Conservation (phyloP, 30 jellyfish, hydroid and myxozoan species). For the Pelagia noctiluca region DNA sequence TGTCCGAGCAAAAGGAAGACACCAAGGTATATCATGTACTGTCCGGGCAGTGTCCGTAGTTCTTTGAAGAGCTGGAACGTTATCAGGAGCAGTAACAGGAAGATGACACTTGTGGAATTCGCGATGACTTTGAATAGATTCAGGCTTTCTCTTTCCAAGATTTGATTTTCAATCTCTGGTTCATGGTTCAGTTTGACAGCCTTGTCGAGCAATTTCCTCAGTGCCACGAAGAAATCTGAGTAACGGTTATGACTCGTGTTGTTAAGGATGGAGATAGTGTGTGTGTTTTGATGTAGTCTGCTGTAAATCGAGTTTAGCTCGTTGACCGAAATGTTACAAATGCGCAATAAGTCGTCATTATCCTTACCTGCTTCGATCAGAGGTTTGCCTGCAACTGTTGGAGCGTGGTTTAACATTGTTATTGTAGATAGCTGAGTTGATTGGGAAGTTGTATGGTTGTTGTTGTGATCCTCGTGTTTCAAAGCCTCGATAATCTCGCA, state of each 20-base stretch:
- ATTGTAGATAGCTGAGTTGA: no score
- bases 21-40: conserved; percentile 34
- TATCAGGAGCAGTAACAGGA: conserved; percentile 19
- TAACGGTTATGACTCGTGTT: neutral
- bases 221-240: conserved; percentile 28
- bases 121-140: conserved; percentile 12
- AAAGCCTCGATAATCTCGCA: no score
- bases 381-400: no score
- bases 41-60: conserved; percentile 54
- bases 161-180: neutral
- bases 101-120: conserved; percentile 31
- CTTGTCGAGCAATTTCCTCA: neutral
- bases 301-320: neutral
- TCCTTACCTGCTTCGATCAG: no score
- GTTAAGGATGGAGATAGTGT: no score
- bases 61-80: conserved; percentile 21
- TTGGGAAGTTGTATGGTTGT: no score
- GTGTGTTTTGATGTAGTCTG: neutral
- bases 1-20: conserved; percentile 33
- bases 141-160: neutral
- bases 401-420: no score
- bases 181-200: conserved; percentile 5
- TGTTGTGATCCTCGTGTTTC: no score
- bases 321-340: neutral
- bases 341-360: no score